Evolutionary conservation across 2,113 vertebrate species (phyloP), one percentile per base, ranked within the genome.

Genomic region (Leucopsar rothschildi): DNA sequence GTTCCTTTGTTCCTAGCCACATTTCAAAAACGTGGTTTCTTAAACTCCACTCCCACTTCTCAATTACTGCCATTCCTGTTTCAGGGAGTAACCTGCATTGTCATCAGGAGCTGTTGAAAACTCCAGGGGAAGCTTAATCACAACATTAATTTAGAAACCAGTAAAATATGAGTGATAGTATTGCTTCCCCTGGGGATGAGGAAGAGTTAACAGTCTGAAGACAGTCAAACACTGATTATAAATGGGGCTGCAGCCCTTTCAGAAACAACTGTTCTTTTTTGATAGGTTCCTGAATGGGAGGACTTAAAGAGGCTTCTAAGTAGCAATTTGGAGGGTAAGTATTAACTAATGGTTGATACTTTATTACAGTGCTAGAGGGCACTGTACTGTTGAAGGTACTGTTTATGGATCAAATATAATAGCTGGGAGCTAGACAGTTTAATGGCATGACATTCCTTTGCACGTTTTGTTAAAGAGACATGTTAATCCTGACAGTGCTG

Each of bases 331-430:
- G 40, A 77, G 80, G 47, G 44, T 66, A 39, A 68, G 73, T 75
- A 78, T 89, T 94, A 93, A 82, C 80, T 60, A 53, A 60, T 57
- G 57, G 78, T 84, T 95, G 86, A 84, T 94, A 56, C 91, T 86
- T 91, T 61, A 68, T 89, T 86, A 61, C 40, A 84, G 91, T 95
- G 91, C 92, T 95, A 92, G 95, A 96, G 94, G 96, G 93, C 92
- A 95, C 91, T 92, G 61, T 86, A 53, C 94, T 18, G 81, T 76
- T 68, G 83, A 91, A 94, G 86, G 92, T 88, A 27, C 69, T 83
- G 80, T 93, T 94, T 92, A 78, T 82, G 91, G 83, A 91, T 95
- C 91, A 96, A 86, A 93, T 45, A 49, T 64, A 95, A 93, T 71
- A 86, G 77, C 88, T 84, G 44, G 42, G 77, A 95, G 72, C 52